Conservation (phyloP, 2,113 vertebrate species). For the Alces alces region DNA sequence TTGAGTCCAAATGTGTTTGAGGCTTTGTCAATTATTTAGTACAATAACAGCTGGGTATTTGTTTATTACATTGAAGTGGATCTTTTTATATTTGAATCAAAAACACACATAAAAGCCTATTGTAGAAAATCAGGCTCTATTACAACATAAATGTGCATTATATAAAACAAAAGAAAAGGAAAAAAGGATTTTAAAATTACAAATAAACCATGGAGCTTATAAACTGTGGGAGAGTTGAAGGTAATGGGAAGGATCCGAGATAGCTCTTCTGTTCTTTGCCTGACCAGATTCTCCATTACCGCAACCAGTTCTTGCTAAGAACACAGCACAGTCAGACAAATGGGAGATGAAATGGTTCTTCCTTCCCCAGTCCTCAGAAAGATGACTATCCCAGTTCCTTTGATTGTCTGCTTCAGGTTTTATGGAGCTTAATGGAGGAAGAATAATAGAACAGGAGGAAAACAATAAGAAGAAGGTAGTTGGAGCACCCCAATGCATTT, state of each 20-base stretch:
- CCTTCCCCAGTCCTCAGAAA: background rate
- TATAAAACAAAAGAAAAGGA: background rate
- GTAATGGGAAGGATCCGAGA: background rate
- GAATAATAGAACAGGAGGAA: background rate
- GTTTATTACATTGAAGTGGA: background rate
- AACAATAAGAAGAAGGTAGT: background rate
- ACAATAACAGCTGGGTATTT: background rate
- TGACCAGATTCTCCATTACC: background rate
- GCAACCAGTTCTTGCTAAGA: background rate
- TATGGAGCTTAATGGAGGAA: background rate
- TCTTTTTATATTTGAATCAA: constrained; percentile 19
- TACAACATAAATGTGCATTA: background rate
- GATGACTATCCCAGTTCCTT: background rate
- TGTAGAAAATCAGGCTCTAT: background rate
- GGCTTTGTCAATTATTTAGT: background rate
- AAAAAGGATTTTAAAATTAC: background rate
- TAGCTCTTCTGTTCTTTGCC: background rate
- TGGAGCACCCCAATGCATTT: too few relatives aligned
- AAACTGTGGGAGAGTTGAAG: background rate
- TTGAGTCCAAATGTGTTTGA: background rate
- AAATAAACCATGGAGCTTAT: background rate
- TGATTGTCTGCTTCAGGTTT: background rate
- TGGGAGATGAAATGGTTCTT: background rate
- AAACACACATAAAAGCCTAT: constrained; percentile 13
- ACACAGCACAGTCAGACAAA: background rate